Evolutionary conservation across 2,888 invertebrate species (phyloP), one percentile per base, ranked within the genome.

Genomic region (Synergus japonicus): DNA sequence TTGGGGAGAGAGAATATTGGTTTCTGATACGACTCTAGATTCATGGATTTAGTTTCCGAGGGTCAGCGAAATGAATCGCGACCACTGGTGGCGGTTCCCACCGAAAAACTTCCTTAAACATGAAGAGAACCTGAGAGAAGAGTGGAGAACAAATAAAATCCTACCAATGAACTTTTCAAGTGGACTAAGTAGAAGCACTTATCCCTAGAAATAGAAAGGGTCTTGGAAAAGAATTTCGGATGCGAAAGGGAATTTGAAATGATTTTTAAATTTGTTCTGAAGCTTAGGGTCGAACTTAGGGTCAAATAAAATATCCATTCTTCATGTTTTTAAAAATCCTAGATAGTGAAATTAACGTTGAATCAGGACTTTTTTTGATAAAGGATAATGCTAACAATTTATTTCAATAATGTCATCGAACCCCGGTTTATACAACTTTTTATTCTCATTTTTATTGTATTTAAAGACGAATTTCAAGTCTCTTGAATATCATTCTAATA

Each of bases 61-160:
- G 29, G 49, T 73, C 54, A 37, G 73, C 73, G 49, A 73, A 73
- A 73, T 73, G 29, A 73, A 73, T n/a, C 73, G 37, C 73, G 54
- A 10, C 73, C 54, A 73, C 15, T 41, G 73, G 49, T 37, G 73
- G 29, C 29, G 41, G 54, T 54, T 73, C 73, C 73, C 73, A 73
- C 37, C 54, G 46, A 73, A 73, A 73, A 73, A 73, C 54, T 73
- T 54, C 37, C 73, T 73, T 54, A 54, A 73, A 73, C 73, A 54
- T 29, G 54, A 73, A n/a, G 54, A 73, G 54, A 73, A 54, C 73
- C 29, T 10, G 83, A 67, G 80, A 82, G 78, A 81, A 84, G 82
- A 86, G 84, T 85, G 85, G 84, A 85, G 79, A 86, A 88, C 85
- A 87, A 89, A 88, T 88, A 88, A 89, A 89, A 86, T 85, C 80